A percentile compares a stretch with the other conserved stretches of the same genome.
Conservation (phyloP, 2,113 vertebrate genomes). For the Coreoperca whiteheadi region DNA sequence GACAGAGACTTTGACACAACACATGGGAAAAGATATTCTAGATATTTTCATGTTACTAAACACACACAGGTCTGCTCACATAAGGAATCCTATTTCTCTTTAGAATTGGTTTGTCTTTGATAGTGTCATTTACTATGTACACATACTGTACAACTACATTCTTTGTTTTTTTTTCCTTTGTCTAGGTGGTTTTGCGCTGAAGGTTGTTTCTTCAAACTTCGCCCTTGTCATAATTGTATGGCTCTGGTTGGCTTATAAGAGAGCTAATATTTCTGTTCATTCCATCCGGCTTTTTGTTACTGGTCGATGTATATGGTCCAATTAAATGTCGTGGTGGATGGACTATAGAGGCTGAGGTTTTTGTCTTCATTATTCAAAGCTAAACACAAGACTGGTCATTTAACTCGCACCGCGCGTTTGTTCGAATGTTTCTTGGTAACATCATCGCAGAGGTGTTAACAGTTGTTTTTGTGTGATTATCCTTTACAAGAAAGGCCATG, state of each 20-base stretch:
- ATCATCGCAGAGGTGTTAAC: slow-evolving; percentile 58
- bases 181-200: background rate
- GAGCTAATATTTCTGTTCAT: background rate
- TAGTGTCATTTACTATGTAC: background rate
- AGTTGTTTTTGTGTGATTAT: slow-evolving; percentile 64
- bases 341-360: slow-evolving; percentile 22
- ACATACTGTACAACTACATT: no score
- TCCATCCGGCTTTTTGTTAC: slow-evolving; percentile 11
- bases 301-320: slow-evolving; percentile 18
- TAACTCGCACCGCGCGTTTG: slow-evolving; percentile 45
- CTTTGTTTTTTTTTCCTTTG: no score
- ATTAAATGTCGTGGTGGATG: slow-evolving; percentile 20
- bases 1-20: slow-evolving; percentile 27
- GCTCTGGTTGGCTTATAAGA: background rate
- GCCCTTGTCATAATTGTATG: background rate
- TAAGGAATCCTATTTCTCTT: background rate
- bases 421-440: slow-evolving; percentile 61
- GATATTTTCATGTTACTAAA: slow-evolving; percentile 24
- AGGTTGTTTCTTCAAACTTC: background rate
- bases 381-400: slow-evolving; percentile 17
- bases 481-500: slow-evolving; percentile 52
- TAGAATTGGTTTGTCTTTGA: background rate
- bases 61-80: slow-evolving; percentile 7
- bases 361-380: slow-evolving; percentile 16
- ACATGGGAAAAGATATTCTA: slow-evolving; percentile 24